Evolutionary conservation across 2,113 vertebrate species (phyloP).

Genomic region (Myrmecophaga tridactyla): DNA sequence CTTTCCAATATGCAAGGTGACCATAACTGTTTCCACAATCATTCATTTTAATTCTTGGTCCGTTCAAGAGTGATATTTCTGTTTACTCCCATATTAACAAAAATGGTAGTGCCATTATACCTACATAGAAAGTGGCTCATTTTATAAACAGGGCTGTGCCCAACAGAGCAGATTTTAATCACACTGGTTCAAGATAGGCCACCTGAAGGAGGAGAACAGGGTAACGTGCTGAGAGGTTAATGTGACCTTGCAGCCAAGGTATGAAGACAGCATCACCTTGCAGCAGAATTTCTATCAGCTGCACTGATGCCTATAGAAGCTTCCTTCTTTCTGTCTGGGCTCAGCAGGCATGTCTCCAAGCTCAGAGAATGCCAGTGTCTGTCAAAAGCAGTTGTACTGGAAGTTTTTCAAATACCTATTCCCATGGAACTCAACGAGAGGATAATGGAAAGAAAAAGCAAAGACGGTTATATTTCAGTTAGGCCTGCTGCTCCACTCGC

Average conservation of each 20-base stretch:
- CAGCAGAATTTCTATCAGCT: not conserved
- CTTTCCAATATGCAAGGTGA: not conserved
- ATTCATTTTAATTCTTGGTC: not conserved
- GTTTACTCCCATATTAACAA: not conserved
- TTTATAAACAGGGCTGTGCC: not conserved
- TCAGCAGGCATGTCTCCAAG: not conserved
- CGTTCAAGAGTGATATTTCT: not conserved
- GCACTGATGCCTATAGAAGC: fast-evolving
- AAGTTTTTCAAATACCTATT: not conserved
- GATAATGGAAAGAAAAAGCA: not conserved
- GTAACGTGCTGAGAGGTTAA: not conserved
- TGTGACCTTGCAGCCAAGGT: not conserved
- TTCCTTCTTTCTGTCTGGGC: too few relatives aligned
- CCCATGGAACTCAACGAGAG: not conserved
- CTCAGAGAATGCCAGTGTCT: not conserved
- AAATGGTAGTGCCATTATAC: not conserved
- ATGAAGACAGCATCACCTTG: not conserved
- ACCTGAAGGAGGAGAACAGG: not conserved
- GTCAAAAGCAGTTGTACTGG: not conserved
- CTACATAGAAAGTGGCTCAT: not conserved
- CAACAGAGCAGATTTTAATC: not conserved
- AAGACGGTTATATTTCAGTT: not conserved
- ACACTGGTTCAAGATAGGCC: not conserved
- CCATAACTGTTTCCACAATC: not conserved
- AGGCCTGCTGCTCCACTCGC: too few relatives aligned